Evolutionary conservation across 2,797 vertebrate genomes (phyloP), one percentile per base, ranked within the genome.

Genomic region (Pseudochromis fuscus): DNA sequence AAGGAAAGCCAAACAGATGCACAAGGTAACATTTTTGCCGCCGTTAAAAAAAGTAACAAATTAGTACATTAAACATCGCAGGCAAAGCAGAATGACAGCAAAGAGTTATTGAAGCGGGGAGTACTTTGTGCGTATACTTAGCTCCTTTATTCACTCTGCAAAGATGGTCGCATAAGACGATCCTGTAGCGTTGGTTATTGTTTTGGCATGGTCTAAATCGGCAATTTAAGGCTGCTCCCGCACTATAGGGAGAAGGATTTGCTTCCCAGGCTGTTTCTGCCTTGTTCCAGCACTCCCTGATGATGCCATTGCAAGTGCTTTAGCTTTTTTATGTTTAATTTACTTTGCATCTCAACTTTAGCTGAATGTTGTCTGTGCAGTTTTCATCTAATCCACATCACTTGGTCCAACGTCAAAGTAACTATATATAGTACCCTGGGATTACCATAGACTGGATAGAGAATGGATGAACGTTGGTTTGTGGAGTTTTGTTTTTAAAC

Each of bases 141-240:
- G 30, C 46, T 37, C 5, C n/a, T 13, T 16, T 10, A 21, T 46
- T 53, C 9, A 7, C 11, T 40, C 7, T 18, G 37, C 4, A 24
- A 30, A 52, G 7, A 44, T 19, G 4, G 10, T 18, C 8, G 7
- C 1, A 23, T 23, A 28, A 37, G 42, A 52, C 13, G 28, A 15
- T 23, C 11, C 18, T 49, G 1, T 35, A 5, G 31, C 10, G 27
- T 2, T 21, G n/a, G 8, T 30, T 57, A 27, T 48, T 42, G 16
- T 44, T 64, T 67, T 24, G 11, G 37, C 21, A 11, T 7, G 23
- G 31, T 50, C n/a, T 55, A 21, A 57, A 55, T 58, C 19, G 52
- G 24, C 19, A 48, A 27, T 62, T n/a, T 44, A 16, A 44, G 40
- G 31, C 15, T 35, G 38, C 19, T 46, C 50, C 27, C 40, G 21